These are phyloP conservation scores for Drosophila ustulata DNA, from an alignment of 2,888 invertebrate genomes.

Conservation along the genomic window DNA sequence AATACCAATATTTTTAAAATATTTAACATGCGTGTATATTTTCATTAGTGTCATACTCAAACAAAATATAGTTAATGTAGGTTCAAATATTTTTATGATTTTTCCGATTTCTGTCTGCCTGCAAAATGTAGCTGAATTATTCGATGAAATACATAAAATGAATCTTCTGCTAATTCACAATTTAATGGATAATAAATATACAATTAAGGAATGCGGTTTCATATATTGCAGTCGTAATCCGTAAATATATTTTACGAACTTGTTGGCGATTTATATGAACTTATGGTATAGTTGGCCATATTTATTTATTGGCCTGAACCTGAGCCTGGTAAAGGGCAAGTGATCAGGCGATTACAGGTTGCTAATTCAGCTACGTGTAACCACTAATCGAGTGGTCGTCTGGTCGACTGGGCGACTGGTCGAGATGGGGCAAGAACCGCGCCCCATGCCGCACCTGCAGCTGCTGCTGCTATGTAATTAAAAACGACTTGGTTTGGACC, in stretches of 20 bases:
- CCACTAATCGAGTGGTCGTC: too few relatives aligned
- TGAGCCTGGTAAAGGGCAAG: slow-evolving; percentile 27
- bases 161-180: not conserved
- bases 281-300: slow-evolving; percentile 6
- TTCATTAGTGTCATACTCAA: too few relatives aligned
- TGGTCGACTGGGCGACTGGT: not conserved
- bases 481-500: slow-evolving; percentile 30
- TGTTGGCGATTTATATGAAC: slow-evolving; percentile 2
- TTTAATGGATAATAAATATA: slow-evolving; percentile 1
- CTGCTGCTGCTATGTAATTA: slow-evolving; percentile 16
- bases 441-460: slow-evolving; percentile 31
- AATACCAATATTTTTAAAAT: too few relatives aligned
- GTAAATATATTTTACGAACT: slow-evolving; percentile 3
- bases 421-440: slow-evolving; percentile 15
- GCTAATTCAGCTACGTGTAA: not conserved
- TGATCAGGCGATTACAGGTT: slow-evolving; percentile 12
- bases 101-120: too few relatives aligned
- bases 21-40: too few relatives aligned
- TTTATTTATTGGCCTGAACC: slow-evolving; percentile 6
- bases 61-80: too few relatives aligned
- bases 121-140: not conserved
- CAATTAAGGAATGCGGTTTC: slow-evolving; percentile 5
- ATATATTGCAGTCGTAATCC: not conserved
- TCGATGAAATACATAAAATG: not conserved
- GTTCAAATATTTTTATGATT: too few relatives aligned